Percentiles rank a stretch among this genome's conserved stretches.
Evolutionary conservation across 1,140 invertebrate species (phyloP).

Genomic region (Popillia japonica): DNA sequence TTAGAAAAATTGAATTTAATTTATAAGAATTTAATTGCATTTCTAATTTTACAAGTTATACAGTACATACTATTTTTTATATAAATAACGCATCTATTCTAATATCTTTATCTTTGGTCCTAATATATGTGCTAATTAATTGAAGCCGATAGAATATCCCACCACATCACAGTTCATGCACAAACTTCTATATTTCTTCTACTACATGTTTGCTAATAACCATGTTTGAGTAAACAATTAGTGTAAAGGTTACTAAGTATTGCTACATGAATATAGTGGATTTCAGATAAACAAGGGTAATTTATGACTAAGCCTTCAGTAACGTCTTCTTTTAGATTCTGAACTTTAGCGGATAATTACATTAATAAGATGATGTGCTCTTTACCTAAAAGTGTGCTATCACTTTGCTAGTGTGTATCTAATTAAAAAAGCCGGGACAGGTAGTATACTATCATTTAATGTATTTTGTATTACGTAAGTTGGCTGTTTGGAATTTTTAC

Average conservation of each 20-base stretch:
- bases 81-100: too few species aligned
- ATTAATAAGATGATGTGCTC: background rate
- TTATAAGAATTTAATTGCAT: too few species aligned
- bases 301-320: background rate
- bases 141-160: background rate
- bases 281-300: slow-evolving; percentile 8
- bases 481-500: too few species aligned
- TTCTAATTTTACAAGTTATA: too few species aligned
- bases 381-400: background rate
- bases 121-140: background rate
- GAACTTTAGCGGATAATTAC: background rate
- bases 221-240: slow-evolving; percentile 3
- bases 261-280: background rate
- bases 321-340: background rate
- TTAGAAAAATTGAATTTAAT: too few species aligned
- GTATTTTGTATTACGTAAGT: too few species aligned
- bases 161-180: background rate
- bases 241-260: slow-evolving; percentile 11
- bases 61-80: too few species aligned
- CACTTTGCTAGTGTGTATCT: too few species aligned
- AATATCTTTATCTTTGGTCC: too few species aligned
- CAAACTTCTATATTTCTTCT: background rate
- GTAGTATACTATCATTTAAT: too few species aligned
- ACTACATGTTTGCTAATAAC: background rate
- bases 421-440: too few species aligned